Evolutionary conservation across 2,797 vertebrate genomes (phyloP).

Genomic region (Petrocephalus schoutedeni): DNA sequence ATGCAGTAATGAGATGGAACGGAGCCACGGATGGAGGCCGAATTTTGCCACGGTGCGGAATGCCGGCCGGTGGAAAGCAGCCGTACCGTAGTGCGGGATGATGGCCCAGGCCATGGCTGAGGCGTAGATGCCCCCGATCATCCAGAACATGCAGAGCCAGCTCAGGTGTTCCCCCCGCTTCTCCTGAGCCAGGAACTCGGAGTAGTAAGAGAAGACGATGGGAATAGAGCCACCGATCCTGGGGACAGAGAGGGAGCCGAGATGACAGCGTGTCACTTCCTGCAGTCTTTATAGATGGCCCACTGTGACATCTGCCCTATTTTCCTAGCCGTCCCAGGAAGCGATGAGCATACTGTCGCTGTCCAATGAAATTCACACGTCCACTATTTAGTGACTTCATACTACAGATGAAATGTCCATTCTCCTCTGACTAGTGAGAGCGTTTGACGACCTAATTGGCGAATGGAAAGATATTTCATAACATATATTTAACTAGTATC

Average conservation of each 20-base stretch:
- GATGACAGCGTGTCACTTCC: no score
- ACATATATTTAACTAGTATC: not conserved
- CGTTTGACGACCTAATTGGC: not conserved
- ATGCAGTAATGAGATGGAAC: not conserved
- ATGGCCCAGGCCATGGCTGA: conserved; percentile 98
- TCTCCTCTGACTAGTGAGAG: not conserved
- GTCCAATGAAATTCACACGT: not conserved
- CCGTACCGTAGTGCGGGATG: conserved; percentile 91
- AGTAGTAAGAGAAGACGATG: conserved; percentile 95
- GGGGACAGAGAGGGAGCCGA: conserved; percentile 23
- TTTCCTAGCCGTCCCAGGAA: not conserved
- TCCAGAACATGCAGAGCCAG: conserved; percentile 99
- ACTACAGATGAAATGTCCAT: not conserved
- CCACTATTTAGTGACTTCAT: not conserved
- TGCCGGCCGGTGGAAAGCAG: conserved; percentile 73
- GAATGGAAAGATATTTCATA: not conserved
- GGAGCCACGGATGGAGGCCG: not conserved
- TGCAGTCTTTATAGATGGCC: not conserved
- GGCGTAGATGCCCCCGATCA: conserved; percentile 95
- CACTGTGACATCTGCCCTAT: not conserved
- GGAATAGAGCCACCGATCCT: conserved; percentile 95
- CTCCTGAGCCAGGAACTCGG: conserved; percentile 94
- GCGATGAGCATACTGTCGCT: not conserved
- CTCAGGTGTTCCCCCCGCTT: conserved; percentile 93
- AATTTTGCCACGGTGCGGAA: conserved; percentile 85